Percentiles rank a stretch among this genome's conserved stretches.
These are phyloP conservation scores for Apodemia zela DNA, from an alignment of 2,888 invertebrate genomes.

Conservation along the genomic window DNA sequence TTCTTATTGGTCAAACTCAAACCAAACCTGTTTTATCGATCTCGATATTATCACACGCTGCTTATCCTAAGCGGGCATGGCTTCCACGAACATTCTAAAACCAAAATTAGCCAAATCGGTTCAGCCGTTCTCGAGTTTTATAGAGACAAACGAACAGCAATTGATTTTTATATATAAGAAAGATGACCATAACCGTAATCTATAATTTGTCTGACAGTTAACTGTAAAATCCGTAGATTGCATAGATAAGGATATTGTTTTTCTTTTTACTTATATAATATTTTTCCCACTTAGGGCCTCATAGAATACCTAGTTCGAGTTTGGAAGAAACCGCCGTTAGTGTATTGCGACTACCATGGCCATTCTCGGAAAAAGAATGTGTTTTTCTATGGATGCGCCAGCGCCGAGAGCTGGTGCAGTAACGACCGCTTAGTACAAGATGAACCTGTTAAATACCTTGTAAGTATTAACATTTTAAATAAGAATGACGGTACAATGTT, in stretches of 20 bases:
- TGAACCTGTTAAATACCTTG: slow-evolving; percentile 81
- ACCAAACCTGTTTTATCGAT: too few species aligned
- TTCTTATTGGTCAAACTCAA: too few species aligned
- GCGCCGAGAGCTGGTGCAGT: slow-evolving; percentile 84
- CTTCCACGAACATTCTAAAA: too few species aligned
- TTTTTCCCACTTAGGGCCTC: slow-evolving; percentile 65
- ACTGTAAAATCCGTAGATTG: neutral
- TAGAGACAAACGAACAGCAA: too few species aligned
- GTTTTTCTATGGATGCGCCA: slow-evolving; percentile 91
- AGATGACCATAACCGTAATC: too few species aligned
- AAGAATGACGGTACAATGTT: neutral
- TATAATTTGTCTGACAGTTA: neutral
- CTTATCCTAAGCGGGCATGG: too few species aligned
- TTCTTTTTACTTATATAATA: neutral
- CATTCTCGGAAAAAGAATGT: slow-evolving; percentile 92
- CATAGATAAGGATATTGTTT: neutral
- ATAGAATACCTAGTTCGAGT: slow-evolving; percentile 82
- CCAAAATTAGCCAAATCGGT: too few species aligned
- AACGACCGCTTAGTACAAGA: slow-evolving; percentile 78
- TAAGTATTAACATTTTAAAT: slow-evolving; percentile 46
- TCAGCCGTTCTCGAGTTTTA: too few species aligned
- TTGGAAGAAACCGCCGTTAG: slow-evolving; percentile 80
- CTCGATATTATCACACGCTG: too few species aligned
- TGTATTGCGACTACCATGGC: slow-evolving; percentile 89
- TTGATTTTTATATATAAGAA: too few species aligned